A percentile compares a stretch with the other conserved stretches of the same genome.
These are phyloP conservation scores for Bufotes viridis DNA, from an alignment of 2,797 vertebrate species.

Conservation along the genomic window DNA sequence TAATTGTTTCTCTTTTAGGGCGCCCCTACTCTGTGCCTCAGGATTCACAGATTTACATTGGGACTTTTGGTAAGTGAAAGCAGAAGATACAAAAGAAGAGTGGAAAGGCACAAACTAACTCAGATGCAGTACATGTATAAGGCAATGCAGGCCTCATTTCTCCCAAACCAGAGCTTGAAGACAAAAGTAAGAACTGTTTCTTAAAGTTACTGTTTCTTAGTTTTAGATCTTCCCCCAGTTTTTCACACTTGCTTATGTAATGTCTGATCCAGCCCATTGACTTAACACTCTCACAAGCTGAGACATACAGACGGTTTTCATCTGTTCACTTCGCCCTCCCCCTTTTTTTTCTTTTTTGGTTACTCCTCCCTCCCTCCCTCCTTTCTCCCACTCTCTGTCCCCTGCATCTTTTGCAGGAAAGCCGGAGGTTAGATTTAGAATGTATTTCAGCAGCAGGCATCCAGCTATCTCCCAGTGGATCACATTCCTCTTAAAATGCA, in stretches of 20 bases:
- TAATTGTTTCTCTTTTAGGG: not conserved
- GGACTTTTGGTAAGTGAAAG: not conserved
- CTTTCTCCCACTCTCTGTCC: slow-evolving; percentile 61
- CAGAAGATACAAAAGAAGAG: not conserved
- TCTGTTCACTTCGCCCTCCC: slow-evolving; percentile 46
- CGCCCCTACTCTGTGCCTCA: not conserved
- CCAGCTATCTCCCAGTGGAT: slow-evolving; percentile 58
- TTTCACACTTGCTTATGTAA: slow-evolving; percentile 71
- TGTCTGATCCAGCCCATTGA: slow-evolving; percentile 71
- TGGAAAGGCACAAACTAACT: not conserved
- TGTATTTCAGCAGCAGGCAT: slow-evolving; percentile 52
- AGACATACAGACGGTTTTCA: slow-evolving; percentile 64
- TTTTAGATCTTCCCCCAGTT: slow-evolving; percentile 50
- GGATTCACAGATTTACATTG: not conserved
- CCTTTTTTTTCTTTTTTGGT: slow-evolving; percentile 2
- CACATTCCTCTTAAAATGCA: slow-evolving; percentile 66
- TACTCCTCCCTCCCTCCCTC: slow-evolving; percentile 54
- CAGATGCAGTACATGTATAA: not conserved
- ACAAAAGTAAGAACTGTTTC: slow-evolving; percentile 25
- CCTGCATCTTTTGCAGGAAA: slow-evolving; percentile 53
- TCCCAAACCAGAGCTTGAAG: not conserved
- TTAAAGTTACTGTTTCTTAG: slow-evolving; percentile 14
- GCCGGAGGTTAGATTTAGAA: slow-evolving; percentile 54
- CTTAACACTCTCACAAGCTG: slow-evolving; percentile 63
- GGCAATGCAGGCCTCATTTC: not conserved